phyloP scores from a whole-genome alignment of 2,888 invertebrate species.

The Euproctis similis region DNA sequence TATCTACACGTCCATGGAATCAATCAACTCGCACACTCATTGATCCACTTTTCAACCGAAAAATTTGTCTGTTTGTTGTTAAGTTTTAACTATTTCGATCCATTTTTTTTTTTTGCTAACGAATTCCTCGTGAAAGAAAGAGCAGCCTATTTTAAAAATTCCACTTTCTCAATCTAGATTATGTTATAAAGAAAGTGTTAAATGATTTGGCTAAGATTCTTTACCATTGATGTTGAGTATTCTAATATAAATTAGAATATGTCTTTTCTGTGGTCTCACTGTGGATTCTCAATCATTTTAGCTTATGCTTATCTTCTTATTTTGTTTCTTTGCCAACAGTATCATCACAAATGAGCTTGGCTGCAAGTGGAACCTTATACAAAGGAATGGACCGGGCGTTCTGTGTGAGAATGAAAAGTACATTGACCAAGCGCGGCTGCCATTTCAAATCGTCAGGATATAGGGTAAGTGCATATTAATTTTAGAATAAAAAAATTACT shows the following conservation, averaged over 20 bases:
- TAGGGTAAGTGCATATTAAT: too few species aligned
- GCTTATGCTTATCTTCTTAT: too few species aligned
- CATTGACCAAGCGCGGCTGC: constrained; percentile 96
- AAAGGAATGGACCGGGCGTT: constrained; percentile 94
- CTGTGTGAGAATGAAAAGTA: constrained; percentile 98
- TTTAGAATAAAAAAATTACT: too few species aligned
- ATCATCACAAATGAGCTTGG: constrained; percentile 87
- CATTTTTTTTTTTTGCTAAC: too few species aligned
- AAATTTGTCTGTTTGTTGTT: constrained; percentile 30
- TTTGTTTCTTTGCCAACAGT: constrained; percentile 75
- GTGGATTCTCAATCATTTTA: too few species aligned
- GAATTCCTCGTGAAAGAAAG: too few species aligned
- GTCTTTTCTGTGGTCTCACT: background rate
- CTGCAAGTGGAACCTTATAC: constrained; percentile 81
- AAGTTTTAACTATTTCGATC: too few species aligned
- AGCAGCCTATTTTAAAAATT: too few species aligned
- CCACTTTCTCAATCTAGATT: too few species aligned
- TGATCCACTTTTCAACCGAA: constrained; percentile 30
- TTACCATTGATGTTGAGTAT: too few species aligned
- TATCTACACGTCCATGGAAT: constrained; percentile 49
- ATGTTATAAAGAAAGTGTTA: too few species aligned
- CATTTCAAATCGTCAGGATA: constrained; percentile 97
- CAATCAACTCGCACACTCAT: constrained; percentile 42
- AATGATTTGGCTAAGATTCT: too few species aligned
- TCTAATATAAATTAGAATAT: constrained; percentile 2